Percentiles rank a stretch among this genome's conserved stretches.
phyloP scores from a whole-genome alignment of 2,113 vertebrate genomes.

The Genyomyrus donnyi region DNA sequence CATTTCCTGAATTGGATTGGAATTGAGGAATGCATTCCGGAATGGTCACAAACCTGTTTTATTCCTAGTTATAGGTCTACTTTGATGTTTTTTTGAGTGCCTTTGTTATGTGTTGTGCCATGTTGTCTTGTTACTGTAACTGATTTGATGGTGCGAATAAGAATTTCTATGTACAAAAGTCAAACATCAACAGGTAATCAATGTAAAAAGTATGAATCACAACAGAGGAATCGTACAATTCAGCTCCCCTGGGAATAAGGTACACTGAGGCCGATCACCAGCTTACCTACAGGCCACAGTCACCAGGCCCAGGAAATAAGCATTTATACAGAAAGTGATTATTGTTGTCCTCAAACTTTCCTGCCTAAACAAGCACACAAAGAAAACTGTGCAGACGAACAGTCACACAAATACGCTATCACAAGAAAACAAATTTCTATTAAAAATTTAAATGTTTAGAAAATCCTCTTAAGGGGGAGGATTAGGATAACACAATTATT shows the following conservation, averaged over 20 bases:
- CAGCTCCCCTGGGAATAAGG: background rate
- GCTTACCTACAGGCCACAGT: background rate
- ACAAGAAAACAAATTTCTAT: background rate
- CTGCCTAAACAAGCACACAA: background rate
- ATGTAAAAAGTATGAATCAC: background rate
- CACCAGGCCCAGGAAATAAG: background rate
- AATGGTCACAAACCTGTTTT: background rate
- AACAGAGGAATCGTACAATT: background rate
- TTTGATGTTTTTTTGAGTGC: background rate
- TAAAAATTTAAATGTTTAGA: background rate
- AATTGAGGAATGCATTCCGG: no score
- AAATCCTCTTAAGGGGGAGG: background rate
- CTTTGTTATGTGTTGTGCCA: background rate
- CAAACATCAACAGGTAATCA: background rate
- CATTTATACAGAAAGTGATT: background rate
- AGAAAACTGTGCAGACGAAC: background rate
- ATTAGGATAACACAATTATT: constrained; percentile 1
- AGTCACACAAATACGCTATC: background rate
- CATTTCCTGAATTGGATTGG: no score
- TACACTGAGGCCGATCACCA: background rate
- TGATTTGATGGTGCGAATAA: background rate
- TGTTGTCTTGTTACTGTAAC: background rate
- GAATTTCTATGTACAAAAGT: background rate
- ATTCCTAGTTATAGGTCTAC: background rate
- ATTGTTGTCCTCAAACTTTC: background rate